phyloP scores from a whole-genome alignment of 2,113 vertebrate genomes.

The Aplodontia rufa region DNA sequence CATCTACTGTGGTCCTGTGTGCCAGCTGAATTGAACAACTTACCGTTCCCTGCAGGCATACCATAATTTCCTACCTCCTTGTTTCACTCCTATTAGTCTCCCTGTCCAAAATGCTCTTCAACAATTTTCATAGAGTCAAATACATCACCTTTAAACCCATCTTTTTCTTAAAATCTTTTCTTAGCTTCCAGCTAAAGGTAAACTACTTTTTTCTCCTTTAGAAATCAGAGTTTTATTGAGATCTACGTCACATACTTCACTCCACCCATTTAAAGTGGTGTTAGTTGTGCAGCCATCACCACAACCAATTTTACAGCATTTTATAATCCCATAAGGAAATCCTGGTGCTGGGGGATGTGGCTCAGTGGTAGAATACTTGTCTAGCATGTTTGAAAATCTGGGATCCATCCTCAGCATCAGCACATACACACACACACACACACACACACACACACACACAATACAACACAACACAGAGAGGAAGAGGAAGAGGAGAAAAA shows the following conservation, averaged over 20 bases:
- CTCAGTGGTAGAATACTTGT: too few relatives aligned
- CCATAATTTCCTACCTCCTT: background rate
- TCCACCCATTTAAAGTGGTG: background rate
- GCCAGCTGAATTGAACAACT: background rate
- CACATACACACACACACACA: accelerated
- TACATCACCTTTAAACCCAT: background rate
- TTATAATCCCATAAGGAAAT: background rate
- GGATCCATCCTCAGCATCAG: too few relatives aligned
- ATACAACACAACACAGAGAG: too few relatives aligned
- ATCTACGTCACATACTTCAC: background rate
- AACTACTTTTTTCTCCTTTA: background rate
- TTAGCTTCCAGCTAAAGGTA: background rate
- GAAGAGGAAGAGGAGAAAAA: too few relatives aligned
- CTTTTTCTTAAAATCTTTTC: background rate
- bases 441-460: too few relatives aligned
- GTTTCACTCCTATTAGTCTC: background rate
- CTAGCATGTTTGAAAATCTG: too few relatives aligned
- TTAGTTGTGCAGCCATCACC: background rate
- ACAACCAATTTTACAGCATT: background rate
- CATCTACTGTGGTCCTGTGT: background rate
- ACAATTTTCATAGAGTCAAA: background rate
- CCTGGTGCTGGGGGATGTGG: too few relatives aligned
- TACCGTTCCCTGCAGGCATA: background rate
- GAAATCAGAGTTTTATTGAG: background rate
- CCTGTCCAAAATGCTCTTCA: too few relatives aligned